Evolutionary conservation across 2,888 invertebrate species (phyloP), one percentile per base, ranked within the genome.

Genomic region (Nasonovia ribisnigri): DNA sequence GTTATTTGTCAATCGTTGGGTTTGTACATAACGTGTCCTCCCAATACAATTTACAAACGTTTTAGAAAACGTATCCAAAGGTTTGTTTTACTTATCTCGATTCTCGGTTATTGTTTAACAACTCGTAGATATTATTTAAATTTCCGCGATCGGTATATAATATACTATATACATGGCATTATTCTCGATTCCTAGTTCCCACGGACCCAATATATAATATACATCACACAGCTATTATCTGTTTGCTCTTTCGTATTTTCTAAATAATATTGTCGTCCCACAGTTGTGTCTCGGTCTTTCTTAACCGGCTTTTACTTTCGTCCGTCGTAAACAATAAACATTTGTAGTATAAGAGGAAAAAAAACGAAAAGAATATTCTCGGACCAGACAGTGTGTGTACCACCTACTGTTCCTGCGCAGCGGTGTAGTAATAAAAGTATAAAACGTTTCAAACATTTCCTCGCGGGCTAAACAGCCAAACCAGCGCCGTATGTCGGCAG

Each of bases 141-240:
- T 91, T 86, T 89, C 88, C 77, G 92, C 90, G 93, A 90, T 90
- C 90, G 84, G 42, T 4, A 54, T 51, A 67, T 67, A 24, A 26
- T 51, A 54, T 51, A 24, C 57, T 46, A 46, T n/a, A 60, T 48
- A 46, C 29, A 51, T 26, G n/a, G 5, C 51, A 48, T 46, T 92
- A 20, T 46, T 87, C 86, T 90, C 67, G 89, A 90, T 90, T 93
- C 93, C 93, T 90, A 93, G 77, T 77, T 77, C 93, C 93, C 93
- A 93, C 93, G 93, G 90, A 42, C 86, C 86, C 84, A 36, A 93
- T 90, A 84, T 42, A 26, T n/a, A 43, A 36, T 67, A 67, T 36
- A 29, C 60, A 46, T 11, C 29, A 3, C 10, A 42, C 8, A 29
- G 20, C 6, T 77, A 77, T n/a, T 46, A 77, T 88, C 67, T 92